Evolutionary conservation across 2,797 vertebrate species (phyloP), one percentile per base, ranked within the genome.

Genomic region (Pipistrellus nathusii): DNA sequence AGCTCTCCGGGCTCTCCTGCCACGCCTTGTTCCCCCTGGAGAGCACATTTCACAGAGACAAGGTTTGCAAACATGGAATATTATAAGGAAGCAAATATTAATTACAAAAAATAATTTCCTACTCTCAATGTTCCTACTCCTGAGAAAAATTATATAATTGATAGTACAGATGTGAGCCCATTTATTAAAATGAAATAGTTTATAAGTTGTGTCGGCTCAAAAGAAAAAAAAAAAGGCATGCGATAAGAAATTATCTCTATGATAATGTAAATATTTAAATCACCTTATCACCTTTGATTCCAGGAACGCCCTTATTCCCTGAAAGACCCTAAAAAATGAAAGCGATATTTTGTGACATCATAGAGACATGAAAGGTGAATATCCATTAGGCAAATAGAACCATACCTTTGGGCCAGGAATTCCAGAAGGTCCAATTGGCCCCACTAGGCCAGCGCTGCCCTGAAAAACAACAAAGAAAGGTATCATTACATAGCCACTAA

Each of bases 241-340:
- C 55, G 27, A 18, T 81, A 72, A 90, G 48, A 83, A 85, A 96
- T 98, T 84, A 95, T 98, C 90, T 98, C 98, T 98, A 96, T 98
- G 98, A 99, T 98, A 99, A 99, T 98, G 97, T 97, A 99, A 99
- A 99, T 99, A 99, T 99, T 99, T 99, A 99, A 99, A 99, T 99
- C 99, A 99, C 99, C 99, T 99, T 99, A 99, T 99, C 99, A 99
- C 99, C 99, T 99, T 99, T 99, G 99, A 99, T 99, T 99, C 99
- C 99, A 98, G 99, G 98, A 97, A 98, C 99, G 97, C 99, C 99
- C 93, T 97, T 97, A 98, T 98, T 99, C 98, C 99, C 99, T 73
- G 98, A 97, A 96, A 99, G 98, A 97, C 99, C 99, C 99, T 99
- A 97, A 92, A 96, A 97, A 89, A 94, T 83, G 88, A 5, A 73